A percentile compares a stretch with the other conserved stretches of the same genome.
Conservation (phyloP, 2,113 vertebrate species). For the Bujurquina vittata region DNA sequence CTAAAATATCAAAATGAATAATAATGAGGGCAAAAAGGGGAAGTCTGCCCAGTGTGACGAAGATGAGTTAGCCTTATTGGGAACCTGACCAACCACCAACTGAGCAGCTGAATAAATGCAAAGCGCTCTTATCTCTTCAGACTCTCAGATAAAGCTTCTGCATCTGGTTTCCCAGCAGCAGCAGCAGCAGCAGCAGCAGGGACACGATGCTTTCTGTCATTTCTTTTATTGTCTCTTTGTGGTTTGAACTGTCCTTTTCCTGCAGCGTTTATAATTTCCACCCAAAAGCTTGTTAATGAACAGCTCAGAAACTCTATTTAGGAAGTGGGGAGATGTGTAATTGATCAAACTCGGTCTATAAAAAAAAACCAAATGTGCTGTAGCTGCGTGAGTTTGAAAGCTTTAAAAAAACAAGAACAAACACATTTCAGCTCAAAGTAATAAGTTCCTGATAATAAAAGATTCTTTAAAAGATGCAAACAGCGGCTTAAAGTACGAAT, state of each 20-base stretch:
- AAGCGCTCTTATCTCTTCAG: neutral
- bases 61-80: neutral
- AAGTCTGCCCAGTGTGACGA: neutral
- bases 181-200: slow-evolving; percentile 12
- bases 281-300: slow-evolving; percentile 1
- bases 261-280: slow-evolving; percentile 34
- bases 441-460: neutral
- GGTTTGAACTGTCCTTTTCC: slow-evolving; percentile 12
- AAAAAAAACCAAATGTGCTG: slow-evolving; percentile 3
- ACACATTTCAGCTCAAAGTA: neutral
- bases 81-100: neutral
- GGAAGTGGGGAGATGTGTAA: neutral
- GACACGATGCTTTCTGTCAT: neutral
- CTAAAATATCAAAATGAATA: neutral
- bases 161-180: slow-evolving; percentile 21
- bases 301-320: neutral
- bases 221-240: neutral
- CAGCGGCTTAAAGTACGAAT: neutral
- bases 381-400: neutral
- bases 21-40: neutral
- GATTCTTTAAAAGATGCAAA: neutral
- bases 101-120: neutral
- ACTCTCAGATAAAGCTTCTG: slow-evolving; percentile 4
- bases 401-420: neutral
- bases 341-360: neutral